Conservation (phyloP, 2,888 invertebrate genomes). For the Eilema caniola region DNA sequence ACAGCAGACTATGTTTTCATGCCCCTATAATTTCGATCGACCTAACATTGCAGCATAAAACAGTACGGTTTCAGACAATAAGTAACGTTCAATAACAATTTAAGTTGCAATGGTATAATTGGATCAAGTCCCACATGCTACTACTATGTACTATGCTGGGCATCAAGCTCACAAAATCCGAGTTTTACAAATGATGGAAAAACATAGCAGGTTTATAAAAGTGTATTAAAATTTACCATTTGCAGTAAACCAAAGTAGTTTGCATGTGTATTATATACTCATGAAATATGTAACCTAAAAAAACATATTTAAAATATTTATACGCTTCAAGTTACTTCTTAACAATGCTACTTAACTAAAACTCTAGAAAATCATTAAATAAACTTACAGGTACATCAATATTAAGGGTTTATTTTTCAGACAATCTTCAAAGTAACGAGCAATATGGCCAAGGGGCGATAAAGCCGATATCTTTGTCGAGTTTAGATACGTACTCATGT, state of each 20-base stretch:
- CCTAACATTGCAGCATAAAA: no score
- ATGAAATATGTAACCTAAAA: no score
- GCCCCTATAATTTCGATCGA: no score
- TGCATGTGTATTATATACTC: background rate
- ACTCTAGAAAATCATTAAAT: background rate
- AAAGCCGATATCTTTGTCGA: slow-evolving; percentile 51
- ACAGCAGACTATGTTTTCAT: no score
- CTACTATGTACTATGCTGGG: background rate
- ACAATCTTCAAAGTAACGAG: slow-evolving; percentile 35
- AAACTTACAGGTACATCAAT: slow-evolving; percentile 21
- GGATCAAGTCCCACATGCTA: no score
- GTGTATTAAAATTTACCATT: background rate
- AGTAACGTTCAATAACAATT: no score
- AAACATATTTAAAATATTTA: no score
- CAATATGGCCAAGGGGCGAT: slow-evolving; percentile 43
- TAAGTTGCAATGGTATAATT: no score
- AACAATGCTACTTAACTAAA: background rate
- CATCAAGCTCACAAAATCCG: background rate
- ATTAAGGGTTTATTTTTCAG: slow-evolving; percentile 27
- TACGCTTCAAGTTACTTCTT: background rate
- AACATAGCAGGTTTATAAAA: no score
- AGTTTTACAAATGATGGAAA: background rate
- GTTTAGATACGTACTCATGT: slow-evolving; percentile 52
- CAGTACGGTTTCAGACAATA: no score
- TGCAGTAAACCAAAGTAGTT: background rate